Conservation (phyloP, 2,888 invertebrate genomes). For the Vesta saturnalis region DNA sequence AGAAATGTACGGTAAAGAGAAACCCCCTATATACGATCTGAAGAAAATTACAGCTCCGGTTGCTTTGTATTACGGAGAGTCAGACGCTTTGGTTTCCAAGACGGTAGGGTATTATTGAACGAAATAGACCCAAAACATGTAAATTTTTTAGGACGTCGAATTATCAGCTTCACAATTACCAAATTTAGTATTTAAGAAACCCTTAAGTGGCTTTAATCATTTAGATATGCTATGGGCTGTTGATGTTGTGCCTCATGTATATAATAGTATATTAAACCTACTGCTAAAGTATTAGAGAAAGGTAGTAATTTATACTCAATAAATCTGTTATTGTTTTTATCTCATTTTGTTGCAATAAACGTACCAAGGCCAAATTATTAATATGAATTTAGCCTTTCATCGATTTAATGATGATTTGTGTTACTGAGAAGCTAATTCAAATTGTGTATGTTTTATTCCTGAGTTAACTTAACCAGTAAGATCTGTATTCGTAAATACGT, state of each 20-base stretch:
- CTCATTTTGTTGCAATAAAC: too few species aligned
- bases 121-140: too few species aligned
- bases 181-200: background rate
- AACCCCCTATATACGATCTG: constrained; percentile 60
- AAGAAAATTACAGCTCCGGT: constrained; percentile 63
- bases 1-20: constrained; percentile 34
- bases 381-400: too few species aligned
- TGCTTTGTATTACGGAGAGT: constrained; percentile 65
- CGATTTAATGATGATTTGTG: too few species aligned
- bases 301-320: too few species aligned
- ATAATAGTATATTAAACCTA: background rate
- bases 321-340: too few species aligned
- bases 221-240: background rate
- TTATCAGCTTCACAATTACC: constrained; percentile 38
- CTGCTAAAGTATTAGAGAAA: background rate
- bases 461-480: too few species aligned
- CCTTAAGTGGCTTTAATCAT: background rate
- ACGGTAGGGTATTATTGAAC: constrained; percentile 42
- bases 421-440: too few species aligned
- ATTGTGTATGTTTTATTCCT: too few species aligned
- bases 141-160: background rate
- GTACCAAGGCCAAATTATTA: too few species aligned
- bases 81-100: constrained; percentile 64
- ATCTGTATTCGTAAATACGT: too few species aligned
- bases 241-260: background rate